Percentiles rank a stretch among this genome's conserved stretches.
phyloP scores from a whole-genome alignment of 2,113 vertebrate genomes.

The Cyphomyrus plagiostoma region DNA sequence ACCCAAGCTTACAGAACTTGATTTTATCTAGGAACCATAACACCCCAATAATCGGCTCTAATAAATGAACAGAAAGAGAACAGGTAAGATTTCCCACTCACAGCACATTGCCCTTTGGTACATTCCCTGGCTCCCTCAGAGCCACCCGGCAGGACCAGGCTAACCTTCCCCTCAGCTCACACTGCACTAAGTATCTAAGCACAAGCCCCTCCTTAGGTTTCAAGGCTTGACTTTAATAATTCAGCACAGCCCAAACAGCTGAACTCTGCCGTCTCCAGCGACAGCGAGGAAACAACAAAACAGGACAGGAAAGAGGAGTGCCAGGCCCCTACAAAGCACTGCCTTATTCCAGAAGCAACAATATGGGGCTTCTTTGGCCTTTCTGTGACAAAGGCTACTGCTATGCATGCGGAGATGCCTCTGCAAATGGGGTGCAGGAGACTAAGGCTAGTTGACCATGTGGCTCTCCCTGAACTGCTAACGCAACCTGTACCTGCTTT shows the following conservation, averaged over 20 bases:
- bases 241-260: not conserved
- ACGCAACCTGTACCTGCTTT: not conserved
- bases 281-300: not conserved
- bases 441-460: not conserved
- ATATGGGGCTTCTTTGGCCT: not conserved
- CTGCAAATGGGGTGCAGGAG: not conserved
- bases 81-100: not conserved
- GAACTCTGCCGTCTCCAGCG: not conserved
- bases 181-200: not conserved
- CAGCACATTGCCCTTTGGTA: not conserved
- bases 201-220: constrained; percentile 1
- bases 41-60: not conserved
- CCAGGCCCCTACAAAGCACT: constrained; percentile 3
- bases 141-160: not conserved
- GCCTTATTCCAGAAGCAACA: constrained; percentile 19
- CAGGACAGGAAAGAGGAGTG: not conserved
- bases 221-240: constrained; percentile 17
- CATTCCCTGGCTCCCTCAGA: not conserved
- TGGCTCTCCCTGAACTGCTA: not conserved
- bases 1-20: not conserved
- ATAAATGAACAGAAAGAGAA: not conserved
- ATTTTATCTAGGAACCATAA: not conserved
- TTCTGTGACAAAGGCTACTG: constrained; percentile 4
- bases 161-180: not conserved
- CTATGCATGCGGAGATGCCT: not conserved